Evolutionary conservation across 2,113 vertebrate species (phyloP).

Genomic region (Pteropus alecto): DNA sequence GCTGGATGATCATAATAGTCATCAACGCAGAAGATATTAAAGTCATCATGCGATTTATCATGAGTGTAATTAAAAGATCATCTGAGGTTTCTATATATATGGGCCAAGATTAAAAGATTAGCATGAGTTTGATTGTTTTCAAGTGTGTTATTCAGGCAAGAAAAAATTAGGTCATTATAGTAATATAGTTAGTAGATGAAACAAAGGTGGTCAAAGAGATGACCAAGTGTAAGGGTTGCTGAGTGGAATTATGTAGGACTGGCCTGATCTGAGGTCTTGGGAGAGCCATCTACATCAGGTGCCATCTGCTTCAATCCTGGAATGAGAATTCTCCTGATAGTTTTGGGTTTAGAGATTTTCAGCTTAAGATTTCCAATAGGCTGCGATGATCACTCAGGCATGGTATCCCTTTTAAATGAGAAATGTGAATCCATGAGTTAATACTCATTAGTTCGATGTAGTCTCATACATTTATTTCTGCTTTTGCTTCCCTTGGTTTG

Average conservation of each 20-base stretch:
- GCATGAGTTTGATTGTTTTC: not conserved
- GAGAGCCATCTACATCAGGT: not conserved
- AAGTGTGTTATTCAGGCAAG: not conserved
- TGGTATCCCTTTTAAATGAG: not conserved
- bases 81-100: not conserved
- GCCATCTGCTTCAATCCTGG: not conserved
- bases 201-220: not conserved
- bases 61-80: not conserved
- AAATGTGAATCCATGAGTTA: not conserved
- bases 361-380: not conserved
- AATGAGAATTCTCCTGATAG: not conserved
- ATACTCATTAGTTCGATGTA: not conserved
- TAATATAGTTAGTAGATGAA: not conserved
- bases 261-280: not conserved
- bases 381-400: not conserved
- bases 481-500: not conserved
- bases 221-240: not conserved
- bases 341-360: not conserved
- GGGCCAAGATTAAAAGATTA: not conserved
- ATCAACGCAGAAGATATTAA: not conserved
- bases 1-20: not conserved
- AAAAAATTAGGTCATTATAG: not conserved
- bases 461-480: not conserved
- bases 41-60: not conserved
- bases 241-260: not conserved